Evolutionary conservation across 2,888 invertebrate species (phyloP).

Genomic region (Empis stercorea): DNA sequence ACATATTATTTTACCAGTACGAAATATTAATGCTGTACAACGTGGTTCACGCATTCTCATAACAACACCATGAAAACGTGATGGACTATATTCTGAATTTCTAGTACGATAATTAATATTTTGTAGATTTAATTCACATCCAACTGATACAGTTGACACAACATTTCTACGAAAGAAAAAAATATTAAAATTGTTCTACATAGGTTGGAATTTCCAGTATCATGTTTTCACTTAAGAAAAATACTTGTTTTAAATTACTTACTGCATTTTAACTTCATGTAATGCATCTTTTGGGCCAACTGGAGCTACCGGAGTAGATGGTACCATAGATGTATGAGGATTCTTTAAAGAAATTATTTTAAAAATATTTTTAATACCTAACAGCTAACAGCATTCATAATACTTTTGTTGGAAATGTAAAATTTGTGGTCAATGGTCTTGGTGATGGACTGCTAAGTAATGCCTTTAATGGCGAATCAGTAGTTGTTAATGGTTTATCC

Average conservation of each 20-base stretch:
- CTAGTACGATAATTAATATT: conserved; percentile 66
- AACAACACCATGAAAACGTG: conserved; percentile 67
- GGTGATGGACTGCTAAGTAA: conserved; percentile 32
- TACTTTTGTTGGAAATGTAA: conserved; percentile 9
- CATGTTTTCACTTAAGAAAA: not conserved
- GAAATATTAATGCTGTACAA: conserved; percentile 56
- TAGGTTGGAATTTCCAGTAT: not conserved
- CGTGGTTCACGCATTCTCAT: conserved; percentile 72
- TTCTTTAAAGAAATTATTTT: not conserved
- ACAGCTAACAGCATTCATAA: no score
- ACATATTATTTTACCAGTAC: conserved; percentile 70
- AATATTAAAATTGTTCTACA: no score
- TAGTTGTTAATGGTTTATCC: conserved; percentile 17
- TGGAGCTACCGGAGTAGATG: conserved; percentile 40
- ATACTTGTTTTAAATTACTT: conserved; percentile 22
- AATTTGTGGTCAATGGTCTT: conserved; percentile 27
- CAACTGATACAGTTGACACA: conserved; percentile 65
- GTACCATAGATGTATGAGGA: conserved; percentile 42
- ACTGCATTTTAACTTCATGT: conserved; percentile 49
- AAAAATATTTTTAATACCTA: no score
- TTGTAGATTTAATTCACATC: conserved; percentile 56
- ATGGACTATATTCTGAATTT: conserved; percentile 73
- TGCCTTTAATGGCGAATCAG: conserved; percentile 27
- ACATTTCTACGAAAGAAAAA: conserved; percentile 47
- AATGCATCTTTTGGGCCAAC: conserved; percentile 44